Conservation (phyloP, 2,888 invertebrate species). For the Hyalella azteca region DNA sequence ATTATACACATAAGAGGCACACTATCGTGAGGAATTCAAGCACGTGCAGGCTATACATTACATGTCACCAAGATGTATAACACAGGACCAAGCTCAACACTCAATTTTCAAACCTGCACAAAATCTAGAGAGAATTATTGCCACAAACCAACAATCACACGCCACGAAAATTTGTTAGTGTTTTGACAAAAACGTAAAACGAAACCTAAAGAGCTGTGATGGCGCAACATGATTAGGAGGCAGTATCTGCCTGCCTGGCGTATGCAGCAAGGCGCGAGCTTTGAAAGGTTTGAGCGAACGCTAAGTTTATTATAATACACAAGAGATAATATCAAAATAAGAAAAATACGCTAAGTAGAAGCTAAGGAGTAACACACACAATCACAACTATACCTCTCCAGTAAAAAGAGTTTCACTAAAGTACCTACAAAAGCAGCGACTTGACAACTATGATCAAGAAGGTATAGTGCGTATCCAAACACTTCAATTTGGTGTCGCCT, state of each 20-base stretch:
- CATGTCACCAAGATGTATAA: background rate
- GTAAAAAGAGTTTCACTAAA: background rate
- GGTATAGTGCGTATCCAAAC: background rate
- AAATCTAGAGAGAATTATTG: slow-evolving; percentile 2
- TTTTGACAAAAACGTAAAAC: too few species aligned
- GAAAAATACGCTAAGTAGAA: slow-evolving; percentile 32
- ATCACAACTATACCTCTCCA: slow-evolving; percentile 20
- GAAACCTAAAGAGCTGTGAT: too few species aligned
- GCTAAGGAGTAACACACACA: slow-evolving; percentile 30
- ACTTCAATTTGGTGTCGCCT: background rate
- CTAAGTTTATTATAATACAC: background rate
- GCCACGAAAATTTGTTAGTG: too few species aligned
- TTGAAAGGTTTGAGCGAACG: slow-evolving; percentile 14
- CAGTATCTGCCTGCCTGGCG: too few species aligned
- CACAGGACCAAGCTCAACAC: slow-evolving; percentile 14
- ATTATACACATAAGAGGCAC: slow-evolving; percentile 17
- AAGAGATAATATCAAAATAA: slow-evolving; percentile 33
- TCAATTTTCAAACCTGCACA: background rate
- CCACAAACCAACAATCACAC: background rate
- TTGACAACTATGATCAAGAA: background rate
- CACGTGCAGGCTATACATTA: background rate
- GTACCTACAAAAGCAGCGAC: background rate
- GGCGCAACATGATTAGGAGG: too few species aligned
- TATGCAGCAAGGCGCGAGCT: background rate
- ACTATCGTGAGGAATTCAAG: slow-evolving; percentile 12